Conservation (phyloP, 2,113 vertebrate genomes). For the Gavia stellata region DNA sequence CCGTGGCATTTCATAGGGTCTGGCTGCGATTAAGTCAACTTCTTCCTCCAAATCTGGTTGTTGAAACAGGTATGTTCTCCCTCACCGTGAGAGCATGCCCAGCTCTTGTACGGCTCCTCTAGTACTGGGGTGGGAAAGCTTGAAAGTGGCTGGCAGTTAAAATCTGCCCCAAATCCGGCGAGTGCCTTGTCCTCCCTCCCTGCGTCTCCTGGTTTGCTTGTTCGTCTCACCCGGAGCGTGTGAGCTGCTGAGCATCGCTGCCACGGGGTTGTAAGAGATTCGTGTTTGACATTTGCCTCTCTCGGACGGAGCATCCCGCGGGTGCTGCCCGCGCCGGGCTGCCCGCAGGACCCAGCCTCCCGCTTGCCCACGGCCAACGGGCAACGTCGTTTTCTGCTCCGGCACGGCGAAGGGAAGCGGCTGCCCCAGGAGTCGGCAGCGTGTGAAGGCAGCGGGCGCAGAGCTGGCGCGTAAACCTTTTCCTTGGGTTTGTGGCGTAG, state of each 20-base stretch:
- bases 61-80: neutral
- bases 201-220: neutral
- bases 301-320: rapidly evolving
- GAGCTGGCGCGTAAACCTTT: neutral
- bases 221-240: neutral
- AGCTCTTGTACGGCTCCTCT: neutral
- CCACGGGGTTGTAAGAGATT: neutral
- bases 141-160: neutral
- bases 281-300: rapidly evolving
- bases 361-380: rapidly evolving
- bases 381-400: rapidly evolving
- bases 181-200: neutral
- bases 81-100: too few species aligned
- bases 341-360: neutral
- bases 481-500: neutral
- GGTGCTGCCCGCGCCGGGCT: neutral
- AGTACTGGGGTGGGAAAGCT: neutral
- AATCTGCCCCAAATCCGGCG: neutral
- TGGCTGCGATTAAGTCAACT: neutral
- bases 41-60: neutral
- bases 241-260: neutral
- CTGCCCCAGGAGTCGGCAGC: neutral
- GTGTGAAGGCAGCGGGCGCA: rapidly evolving
- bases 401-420: rapidly evolving
- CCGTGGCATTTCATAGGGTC: neutral